Conservation (phyloP, 2,113 vertebrate species). For the Syngnathus typhle region DNA sequence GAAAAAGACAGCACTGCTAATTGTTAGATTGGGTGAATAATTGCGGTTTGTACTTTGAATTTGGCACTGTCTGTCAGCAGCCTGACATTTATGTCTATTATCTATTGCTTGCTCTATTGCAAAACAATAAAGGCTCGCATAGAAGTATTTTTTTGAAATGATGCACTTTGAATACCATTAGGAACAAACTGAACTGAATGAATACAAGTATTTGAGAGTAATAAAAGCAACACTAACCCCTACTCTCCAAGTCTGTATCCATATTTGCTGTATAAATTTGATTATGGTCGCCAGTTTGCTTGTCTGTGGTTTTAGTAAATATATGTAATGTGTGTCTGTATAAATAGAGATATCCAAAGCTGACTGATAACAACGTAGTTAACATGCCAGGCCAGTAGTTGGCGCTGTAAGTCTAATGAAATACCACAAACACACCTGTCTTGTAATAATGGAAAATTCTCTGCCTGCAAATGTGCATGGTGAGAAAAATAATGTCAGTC, state of each 20-base stretch:
- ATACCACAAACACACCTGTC: background rate
- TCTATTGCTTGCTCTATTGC: background rate
- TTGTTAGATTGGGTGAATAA: too few relatives aligned
- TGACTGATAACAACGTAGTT: background rate
- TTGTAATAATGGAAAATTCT: background rate
- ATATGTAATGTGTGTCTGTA: background rate
- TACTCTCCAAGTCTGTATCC: too few relatives aligned
- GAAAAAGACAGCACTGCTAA: background rate
- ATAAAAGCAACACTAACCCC: too few relatives aligned
- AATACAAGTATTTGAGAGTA: too few relatives aligned
- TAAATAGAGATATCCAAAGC: background rate
- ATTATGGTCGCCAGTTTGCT: too few relatives aligned
- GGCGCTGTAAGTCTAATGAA: background rate
- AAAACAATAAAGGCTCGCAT: background rate
- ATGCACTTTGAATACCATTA: too few relatives aligned
- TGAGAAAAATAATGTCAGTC: background rate
- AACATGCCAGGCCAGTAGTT: background rate
- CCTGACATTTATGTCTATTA: background rate
- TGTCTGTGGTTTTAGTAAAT: background rate
- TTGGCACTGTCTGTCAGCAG: background rate
- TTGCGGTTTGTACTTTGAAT: background rate
- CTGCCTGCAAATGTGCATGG: background rate
- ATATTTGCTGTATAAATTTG: background rate
- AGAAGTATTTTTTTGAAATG: too few relatives aligned
- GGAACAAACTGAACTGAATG: too few relatives aligned